phyloP scores from a whole-genome alignment of 2,888 invertebrate genomes.

The Brachyopa scutellaris region DNA sequence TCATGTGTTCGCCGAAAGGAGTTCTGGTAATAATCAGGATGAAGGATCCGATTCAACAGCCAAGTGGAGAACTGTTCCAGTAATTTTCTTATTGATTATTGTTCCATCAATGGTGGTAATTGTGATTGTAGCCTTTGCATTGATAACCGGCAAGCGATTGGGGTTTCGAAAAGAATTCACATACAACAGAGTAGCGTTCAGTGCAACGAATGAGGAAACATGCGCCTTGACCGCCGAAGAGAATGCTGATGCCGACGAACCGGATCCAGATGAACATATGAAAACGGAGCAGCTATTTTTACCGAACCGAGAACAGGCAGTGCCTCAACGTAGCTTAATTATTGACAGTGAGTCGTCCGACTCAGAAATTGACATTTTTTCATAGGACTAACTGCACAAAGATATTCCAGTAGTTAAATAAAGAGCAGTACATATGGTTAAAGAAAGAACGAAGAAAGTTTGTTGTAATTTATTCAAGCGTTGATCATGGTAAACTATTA shows the following conservation, averaged over 20 bases:
- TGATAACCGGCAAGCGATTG: slow-evolving; percentile 39
- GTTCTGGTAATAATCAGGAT: slow-evolving; percentile 76
- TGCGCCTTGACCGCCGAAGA: slow-evolving; percentile 43
- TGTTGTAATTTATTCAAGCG: slow-evolving; percentile 60
- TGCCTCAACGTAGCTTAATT: slow-evolving; percentile 22
- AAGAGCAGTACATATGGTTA: too few species aligned
- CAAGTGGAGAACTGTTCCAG: slow-evolving; percentile 16
- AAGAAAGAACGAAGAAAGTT: slow-evolving; percentile 10
- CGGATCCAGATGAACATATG: neutral
- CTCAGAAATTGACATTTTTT: slow-evolving; percentile 31
- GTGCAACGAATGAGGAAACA: slow-evolving; percentile 70
- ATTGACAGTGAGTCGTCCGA: slow-evolving; percentile 47
- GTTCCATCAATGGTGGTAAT: slow-evolving; percentile 74
- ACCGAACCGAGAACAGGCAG: slow-evolving; percentile 51
- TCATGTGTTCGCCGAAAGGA: slow-evolving; percentile 78
- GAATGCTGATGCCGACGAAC: slow-evolving; percentile 12
- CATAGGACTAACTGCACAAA: slow-evolving; percentile 16
- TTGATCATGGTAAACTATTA: slow-evolving; percentile 53
- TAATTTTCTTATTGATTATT: slow-evolving; percentile 73
- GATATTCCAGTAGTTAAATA: slow-evolving; percentile 51
- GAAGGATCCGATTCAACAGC: slow-evolving; percentile 22
- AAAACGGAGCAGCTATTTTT: slow-evolving; percentile 41
- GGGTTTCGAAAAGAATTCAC: slow-evolving; percentile 67
- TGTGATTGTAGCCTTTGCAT: slow-evolving; percentile 39
- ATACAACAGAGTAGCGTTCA: slow-evolving; percentile 77